Conservation (phyloP, 1,140 invertebrate genomes). For the Trypoxylus dichotomus region DNA sequence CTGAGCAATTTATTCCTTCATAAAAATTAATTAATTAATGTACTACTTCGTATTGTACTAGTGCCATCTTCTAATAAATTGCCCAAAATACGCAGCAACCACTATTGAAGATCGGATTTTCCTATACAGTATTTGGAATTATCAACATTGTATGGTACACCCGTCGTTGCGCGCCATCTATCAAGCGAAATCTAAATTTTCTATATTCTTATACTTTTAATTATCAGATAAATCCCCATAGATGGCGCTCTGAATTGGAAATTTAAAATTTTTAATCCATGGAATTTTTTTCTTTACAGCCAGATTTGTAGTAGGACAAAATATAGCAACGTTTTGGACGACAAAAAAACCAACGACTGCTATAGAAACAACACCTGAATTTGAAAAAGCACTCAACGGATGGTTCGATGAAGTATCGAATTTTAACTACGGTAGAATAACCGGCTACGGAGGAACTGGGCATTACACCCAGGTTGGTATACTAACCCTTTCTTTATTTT, state of each 20-base stretch:
- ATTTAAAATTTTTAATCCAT: background rate
- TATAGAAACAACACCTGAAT: slow-evolving; percentile 67
- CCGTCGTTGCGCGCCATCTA: too few relatives aligned
- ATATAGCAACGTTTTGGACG: slow-evolving; percentile 79
- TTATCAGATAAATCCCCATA: background rate
- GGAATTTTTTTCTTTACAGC: slow-evolving; percentile 49
- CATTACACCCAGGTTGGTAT: slow-evolving; percentile 80
- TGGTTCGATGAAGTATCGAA: slow-evolving; percentile 82
- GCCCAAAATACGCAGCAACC: too few relatives aligned
- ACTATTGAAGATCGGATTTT: too few relatives aligned
- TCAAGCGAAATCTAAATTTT: background rate
- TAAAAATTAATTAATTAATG: too few relatives aligned
- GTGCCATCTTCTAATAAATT: too few relatives aligned
- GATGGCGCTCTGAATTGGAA: background rate
- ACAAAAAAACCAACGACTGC: slow-evolving; percentile 63
- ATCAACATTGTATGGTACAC: too few relatives aligned
- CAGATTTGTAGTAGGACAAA: slow-evolving; percentile 80
- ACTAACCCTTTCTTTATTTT: slow-evolving; percentile 13
- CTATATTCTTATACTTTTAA: background rate
- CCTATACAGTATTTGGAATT: too few relatives aligned
- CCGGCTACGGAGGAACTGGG: slow-evolving; percentile 67
- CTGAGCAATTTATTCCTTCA: too few relatives aligned
- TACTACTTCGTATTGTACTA: too few relatives aligned
- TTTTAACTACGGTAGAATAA: slow-evolving; percentile 66
- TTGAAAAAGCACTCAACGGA: slow-evolving; percentile 64